A percentile compares a stretch with the other conserved stretches of the same genome.
Conservation (phyloP, 1,140 invertebrate species). For the Capitella teleta region DNA sequence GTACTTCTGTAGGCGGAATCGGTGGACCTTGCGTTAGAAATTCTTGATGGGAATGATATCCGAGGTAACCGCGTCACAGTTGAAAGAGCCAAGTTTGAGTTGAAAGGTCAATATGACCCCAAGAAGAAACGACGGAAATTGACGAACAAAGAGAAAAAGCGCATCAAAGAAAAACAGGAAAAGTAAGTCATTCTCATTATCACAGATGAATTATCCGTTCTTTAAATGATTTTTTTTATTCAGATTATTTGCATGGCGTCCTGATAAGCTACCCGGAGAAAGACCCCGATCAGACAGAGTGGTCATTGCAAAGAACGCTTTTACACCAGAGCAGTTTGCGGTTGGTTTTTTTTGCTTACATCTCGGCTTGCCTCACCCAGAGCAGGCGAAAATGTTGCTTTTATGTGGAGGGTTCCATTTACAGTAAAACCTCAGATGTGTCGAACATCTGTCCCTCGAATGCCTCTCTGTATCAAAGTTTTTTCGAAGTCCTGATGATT, state of each 20-base stretch:
- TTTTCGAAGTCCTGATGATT: no score
- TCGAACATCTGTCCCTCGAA: no score
- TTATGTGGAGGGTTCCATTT: no score
- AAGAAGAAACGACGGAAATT: conserved; percentile 75
- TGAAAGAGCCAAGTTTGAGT: conserved; percentile 83
- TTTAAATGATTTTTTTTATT: conserved; percentile 16
- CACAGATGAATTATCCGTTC: neutral
- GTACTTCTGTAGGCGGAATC: conserved; percentile 65
- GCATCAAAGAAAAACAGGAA: conserved; percentile 83
- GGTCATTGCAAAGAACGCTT: conserved; percentile 90
- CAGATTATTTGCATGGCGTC: conserved; percentile 89
- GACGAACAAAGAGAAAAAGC: conserved; percentile 63
- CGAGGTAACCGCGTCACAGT: conserved; percentile 68
- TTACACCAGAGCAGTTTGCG: conserved; percentile 80
- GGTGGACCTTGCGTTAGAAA: conserved; percentile 79
- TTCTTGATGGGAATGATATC: conserved; percentile 78
- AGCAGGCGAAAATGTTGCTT: no score
- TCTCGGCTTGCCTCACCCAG: no score
- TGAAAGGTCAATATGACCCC: conserved; percentile 93
- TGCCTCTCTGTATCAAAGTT: no score
- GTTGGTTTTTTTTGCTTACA: conserved; percentile 31
- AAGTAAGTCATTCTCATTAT: conserved; percentile 51
- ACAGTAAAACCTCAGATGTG: no score
- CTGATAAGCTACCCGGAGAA: conserved; percentile 75
- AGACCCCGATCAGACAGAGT: conserved; percentile 75